Percentiles rank a stretch among this genome's conserved stretches.
These are phyloP conservation scores for Polyploca ridens DNA, from an alignment of 2,888 invertebrate species.

Conservation along the genomic window DNA sequence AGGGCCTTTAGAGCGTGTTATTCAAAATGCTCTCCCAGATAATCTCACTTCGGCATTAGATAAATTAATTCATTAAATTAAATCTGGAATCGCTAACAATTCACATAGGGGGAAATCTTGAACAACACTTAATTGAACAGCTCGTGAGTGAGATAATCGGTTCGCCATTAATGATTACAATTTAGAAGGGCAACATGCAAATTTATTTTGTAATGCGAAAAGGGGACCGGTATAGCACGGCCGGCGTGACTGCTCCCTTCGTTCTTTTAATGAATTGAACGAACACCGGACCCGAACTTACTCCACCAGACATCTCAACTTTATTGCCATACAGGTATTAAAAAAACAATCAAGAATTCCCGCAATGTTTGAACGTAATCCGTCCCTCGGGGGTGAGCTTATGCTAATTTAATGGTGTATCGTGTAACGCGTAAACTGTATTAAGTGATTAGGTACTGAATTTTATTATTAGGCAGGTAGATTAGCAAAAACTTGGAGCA, in stretches of 20 bases:
- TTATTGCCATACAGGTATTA: slow-evolving; percentile 25
- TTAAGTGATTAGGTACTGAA: not conserved
- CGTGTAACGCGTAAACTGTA: slow-evolving; percentile 8
- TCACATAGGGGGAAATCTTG: slow-evolving; percentile 75
- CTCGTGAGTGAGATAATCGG: slow-evolving; percentile 83
- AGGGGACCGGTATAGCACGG: slow-evolving; percentile 59
- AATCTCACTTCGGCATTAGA: slow-evolving; percentile 45
- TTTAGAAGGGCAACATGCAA: slow-evolving; percentile 77
- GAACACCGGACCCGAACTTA: slow-evolving; percentile 41
- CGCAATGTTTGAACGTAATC: slow-evolving; percentile 23
- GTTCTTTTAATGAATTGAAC: slow-evolving; percentile 61
- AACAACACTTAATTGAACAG: slow-evolving; percentile 79
- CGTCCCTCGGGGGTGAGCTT: slow-evolving; percentile 16
- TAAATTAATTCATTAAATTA: slow-evolving; percentile 76
- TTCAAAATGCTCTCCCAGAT: slow-evolving; percentile 39
- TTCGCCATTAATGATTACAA: slow-evolving; percentile 77
- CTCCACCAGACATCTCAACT: slow-evolving; percentile 24
- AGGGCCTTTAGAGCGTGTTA: slow-evolving; percentile 35
- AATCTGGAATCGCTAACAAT: slow-evolving; percentile 70
- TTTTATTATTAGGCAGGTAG: slow-evolving; percentile 1
- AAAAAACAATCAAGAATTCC: slow-evolving; percentile 19
- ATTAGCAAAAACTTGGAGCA: slow-evolving; percentile 17
- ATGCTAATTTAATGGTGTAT: slow-evolving; percentile 14
- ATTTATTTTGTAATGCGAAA: slow-evolving; percentile 65
- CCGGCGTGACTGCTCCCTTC: slow-evolving; percentile 32